phyloP scores from a whole-genome alignment of 1,140 invertebrate genomes.

The Drosophila suzukii region DNA sequence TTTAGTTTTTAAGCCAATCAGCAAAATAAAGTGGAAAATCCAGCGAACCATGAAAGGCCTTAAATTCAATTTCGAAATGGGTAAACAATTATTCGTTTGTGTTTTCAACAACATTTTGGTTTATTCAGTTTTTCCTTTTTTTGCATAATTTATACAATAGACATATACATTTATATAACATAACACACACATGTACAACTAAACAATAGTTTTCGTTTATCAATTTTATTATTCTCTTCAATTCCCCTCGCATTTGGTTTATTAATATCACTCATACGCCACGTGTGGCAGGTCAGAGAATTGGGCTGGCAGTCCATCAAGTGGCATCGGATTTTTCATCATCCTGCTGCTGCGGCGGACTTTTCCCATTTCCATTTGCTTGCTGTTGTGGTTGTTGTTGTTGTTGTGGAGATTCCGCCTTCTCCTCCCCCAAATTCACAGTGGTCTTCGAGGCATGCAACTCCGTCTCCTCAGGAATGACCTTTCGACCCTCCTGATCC shows the following conservation, averaged over 20 bases:
- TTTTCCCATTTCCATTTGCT: conserved; percentile 63
- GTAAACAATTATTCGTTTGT: conserved; percentile 22
- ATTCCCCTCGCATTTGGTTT: conserved; percentile 49
- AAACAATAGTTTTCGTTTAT: conserved; percentile 52
- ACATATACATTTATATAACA: conserved; percentile 55
- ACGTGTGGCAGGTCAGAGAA: conserved; percentile 32
- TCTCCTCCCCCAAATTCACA: conserved; percentile 50
- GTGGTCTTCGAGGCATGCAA: conserved; percentile 71
- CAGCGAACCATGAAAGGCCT: conserved; percentile 44
- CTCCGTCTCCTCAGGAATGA: conserved; percentile 83
- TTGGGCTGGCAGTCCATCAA: conserved; percentile 42
- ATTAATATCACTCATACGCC: conserved; percentile 80
- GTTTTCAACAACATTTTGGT: conserved; percentile 47
- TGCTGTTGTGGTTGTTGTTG: conserved; percentile 35
- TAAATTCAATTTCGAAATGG: conserved; percentile 34
- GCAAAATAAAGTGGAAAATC: conserved; percentile 56
- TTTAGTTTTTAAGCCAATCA: conserved; percentile 67
- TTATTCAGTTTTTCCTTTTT: conserved; percentile 49
- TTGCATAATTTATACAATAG: conserved; percentile 69
- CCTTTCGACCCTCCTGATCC: conserved; percentile 76
- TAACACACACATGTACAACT: conserved; percentile 67
- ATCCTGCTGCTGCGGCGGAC: conserved; percentile 38
- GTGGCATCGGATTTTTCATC: conserved; percentile 56
- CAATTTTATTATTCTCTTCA: conserved; percentile 17
- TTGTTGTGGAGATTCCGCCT: conserved; percentile 14